Conservation (phyloP, 2,888 invertebrate species). For the Keiferia lycopersicella region DNA sequence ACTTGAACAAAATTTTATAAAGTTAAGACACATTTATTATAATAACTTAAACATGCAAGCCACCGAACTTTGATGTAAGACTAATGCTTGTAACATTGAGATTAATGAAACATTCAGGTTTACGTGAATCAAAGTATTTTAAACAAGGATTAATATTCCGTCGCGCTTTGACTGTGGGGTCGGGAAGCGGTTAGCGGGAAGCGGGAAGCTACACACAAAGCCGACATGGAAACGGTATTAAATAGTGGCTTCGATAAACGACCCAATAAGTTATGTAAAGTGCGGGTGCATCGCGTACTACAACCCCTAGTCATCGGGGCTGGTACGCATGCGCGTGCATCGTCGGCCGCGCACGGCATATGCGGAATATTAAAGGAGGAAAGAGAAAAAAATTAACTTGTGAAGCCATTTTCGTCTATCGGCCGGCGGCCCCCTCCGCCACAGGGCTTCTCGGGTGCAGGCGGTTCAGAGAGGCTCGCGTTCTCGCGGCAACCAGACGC, state of each 20-base stretch:
- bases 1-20: background rate
- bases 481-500: conserved; percentile 62
- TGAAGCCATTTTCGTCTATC: conserved; percentile 81
- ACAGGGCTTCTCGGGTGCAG: conserved; percentile 60
- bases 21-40: conserved; percentile 8
- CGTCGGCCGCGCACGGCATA: conserved; percentile 75
- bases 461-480: conserved; percentile 68
- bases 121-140: conserved; percentile 54
- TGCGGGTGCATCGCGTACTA: conserved; percentile 78
- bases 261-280: conserved; percentile 80
- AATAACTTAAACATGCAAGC: conserved; percentile 22
- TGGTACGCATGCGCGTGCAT: conserved; percentile 77
- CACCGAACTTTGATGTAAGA: conserved; percentile 34
- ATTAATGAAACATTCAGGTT: conserved; percentile 61
- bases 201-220: conserved; percentile 69
- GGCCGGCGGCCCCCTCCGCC: conserved; percentile 71
- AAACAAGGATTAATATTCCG: conserved; percentile 69
- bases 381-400: conserved; percentile 82
- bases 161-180: conserved; percentile 47
- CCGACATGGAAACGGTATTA: conserved; percentile 77
- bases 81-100: conserved; percentile 50
- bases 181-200: conserved; percentile 59
- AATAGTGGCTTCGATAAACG: conserved; percentile 77
- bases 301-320: conserved; percentile 67
- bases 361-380: conserved; percentile 82